Evolutionary conservation across 1,140 invertebrate genomes (phyloP).

Genomic region (Heliconius congener): DNA sequence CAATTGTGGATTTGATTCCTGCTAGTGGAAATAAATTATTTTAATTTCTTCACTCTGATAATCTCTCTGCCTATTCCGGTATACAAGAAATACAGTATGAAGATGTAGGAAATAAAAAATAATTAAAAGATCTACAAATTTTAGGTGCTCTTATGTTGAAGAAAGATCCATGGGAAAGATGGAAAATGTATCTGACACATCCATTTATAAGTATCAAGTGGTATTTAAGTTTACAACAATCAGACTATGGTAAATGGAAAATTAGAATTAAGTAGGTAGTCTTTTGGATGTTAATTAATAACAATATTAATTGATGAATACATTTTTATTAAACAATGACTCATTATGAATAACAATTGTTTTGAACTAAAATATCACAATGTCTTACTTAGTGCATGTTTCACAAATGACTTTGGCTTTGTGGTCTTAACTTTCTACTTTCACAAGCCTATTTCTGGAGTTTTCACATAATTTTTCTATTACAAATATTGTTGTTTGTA

Average conservation of each 20-base stretch:
- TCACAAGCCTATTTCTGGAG: neutral
- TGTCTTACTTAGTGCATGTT: slow-evolving; percentile 36
- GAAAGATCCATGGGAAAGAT: slow-evolving; percentile 79
- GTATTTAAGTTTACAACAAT: slow-evolving; percentile 80
- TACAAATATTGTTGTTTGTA: neutral
- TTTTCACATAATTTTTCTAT: neutral
- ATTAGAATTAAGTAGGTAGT: slow-evolving; percentile 52
- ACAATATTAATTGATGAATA: slow-evolving; percentile 18
- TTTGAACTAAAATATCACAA: slow-evolving; percentile 32
- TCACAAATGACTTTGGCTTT: slow-evolving; percentile 31
- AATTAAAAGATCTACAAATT: slow-evolving; percentile 53
- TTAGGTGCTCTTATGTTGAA: slow-evolving; percentile 81
- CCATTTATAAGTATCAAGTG: slow-evolving; percentile 81
- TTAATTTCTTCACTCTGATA: too few relatives aligned
- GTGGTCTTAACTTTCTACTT: neutral
- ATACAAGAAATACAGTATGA: neutral
- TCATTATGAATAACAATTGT: slow-evolving; percentile 18
- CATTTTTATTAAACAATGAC: slow-evolving; percentile 19
- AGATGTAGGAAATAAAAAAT: slow-evolving; percentile 43
- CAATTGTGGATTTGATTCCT: too few relatives aligned
- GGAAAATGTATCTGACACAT: slow-evolving; percentile 79
- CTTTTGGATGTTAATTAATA: slow-evolving; percentile 37
- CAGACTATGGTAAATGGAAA: slow-evolving; percentile 79
- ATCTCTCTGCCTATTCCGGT: too few relatives aligned
- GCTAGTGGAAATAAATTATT: too few relatives aligned